Conservation (phyloP, 2,888 invertebrate genomes). For the Odontomyia ornata region DNA sequence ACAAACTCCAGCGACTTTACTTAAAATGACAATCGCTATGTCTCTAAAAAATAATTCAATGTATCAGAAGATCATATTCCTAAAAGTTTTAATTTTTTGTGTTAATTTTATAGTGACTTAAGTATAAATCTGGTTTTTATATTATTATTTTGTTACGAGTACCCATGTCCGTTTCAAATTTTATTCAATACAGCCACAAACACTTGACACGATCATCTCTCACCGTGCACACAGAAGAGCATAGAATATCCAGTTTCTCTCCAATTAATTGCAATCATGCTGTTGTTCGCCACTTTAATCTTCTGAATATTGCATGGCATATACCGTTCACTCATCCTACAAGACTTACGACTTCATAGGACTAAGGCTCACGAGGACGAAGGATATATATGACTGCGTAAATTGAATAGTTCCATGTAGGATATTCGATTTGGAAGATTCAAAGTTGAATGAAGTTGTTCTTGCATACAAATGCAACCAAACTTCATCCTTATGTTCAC, state of each 20-base stretch:
- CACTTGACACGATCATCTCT: no score
- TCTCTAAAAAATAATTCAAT: no score
- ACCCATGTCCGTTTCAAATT: no score
- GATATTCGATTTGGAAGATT: slow-evolving; percentile 45
- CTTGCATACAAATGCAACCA: slow-evolving; percentile 2
- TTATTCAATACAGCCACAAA: no score
- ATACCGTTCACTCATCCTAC: slow-evolving; percentile 20
- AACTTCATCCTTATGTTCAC: not conserved
- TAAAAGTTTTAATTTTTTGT: no score
- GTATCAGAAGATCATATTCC: no score
- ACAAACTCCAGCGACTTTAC: no score
- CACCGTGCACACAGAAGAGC: not conserved
- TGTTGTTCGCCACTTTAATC: slow-evolving; percentile 48
- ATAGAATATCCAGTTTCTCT: slow-evolving; percentile 45
- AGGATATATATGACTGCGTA: slow-evolving; percentile 48
- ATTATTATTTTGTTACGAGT: no score
- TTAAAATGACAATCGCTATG: no score
- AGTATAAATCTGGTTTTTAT: no score
- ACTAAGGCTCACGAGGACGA: slow-evolving; percentile 3
- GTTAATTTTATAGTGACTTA: no score
- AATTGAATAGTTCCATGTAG: slow-evolving; percentile 49
- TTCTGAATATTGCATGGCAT: not conserved
- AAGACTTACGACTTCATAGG: not conserved
- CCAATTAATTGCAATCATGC: slow-evolving; percentile 50
- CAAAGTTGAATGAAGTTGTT: slow-evolving; percentile 48